Percentiles rank a stretch among this genome's conserved stretches.
These are phyloP conservation scores for Caretta caretta DNA, from an alignment of 2,113 vertebrate genomes.

Conservation along the genomic window DNA sequence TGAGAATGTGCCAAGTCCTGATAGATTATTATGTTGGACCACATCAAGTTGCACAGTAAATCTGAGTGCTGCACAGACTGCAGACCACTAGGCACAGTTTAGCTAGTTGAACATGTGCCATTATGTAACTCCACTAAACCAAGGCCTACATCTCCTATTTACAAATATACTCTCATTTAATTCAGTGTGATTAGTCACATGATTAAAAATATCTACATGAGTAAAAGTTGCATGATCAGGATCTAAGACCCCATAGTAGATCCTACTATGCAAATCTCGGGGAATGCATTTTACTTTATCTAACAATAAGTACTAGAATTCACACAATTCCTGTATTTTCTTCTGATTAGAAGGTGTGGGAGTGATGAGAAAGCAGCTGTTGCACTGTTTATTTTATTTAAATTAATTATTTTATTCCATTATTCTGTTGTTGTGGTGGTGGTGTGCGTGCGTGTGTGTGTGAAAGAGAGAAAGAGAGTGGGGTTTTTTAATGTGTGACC, in stretches of 20 bases:
- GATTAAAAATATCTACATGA: rapidly evolving
- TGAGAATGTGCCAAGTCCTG: background rate
- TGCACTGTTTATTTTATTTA: background rate
- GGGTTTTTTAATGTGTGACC: background rate
- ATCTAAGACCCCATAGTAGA: background rate
- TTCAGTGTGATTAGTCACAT: background rate
- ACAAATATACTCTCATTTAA: background rate
- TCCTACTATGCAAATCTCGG: background rate
- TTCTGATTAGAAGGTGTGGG: background rate
- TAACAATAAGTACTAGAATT: background rate
- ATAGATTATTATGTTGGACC: background rate
- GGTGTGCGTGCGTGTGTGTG: background rate
- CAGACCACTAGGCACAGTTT: background rate
- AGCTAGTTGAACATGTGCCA: background rate
- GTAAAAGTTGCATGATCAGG: background rate
- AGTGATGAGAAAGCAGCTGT: background rate
- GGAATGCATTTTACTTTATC: background rate
- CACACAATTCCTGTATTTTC: background rate
- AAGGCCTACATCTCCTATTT: background rate
- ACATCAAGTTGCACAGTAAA: background rate
- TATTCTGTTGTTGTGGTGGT: background rate
- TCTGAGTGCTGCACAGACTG: background rate
- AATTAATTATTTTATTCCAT: background rate
- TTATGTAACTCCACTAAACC: background rate
- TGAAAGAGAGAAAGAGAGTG: background rate